phyloP scores from a whole-genome alignment of 2,797 vertebrate genomes.

The Scarus forsteni region DNA sequence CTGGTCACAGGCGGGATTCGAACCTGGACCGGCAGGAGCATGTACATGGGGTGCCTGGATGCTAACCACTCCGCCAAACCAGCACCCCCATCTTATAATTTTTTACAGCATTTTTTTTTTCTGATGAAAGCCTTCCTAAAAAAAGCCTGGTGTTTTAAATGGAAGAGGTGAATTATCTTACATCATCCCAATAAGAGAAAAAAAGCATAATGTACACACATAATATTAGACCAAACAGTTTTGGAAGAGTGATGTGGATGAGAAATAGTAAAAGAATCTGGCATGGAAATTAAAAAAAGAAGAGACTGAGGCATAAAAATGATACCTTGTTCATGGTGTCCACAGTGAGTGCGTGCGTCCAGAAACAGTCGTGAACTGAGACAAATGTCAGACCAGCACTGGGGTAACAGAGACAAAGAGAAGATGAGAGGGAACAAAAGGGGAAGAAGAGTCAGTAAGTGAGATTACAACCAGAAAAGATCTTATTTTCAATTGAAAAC shows the following conservation, averaged over 20 bases:
- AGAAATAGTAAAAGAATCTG: not conserved
- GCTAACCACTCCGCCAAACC: too few species aligned
- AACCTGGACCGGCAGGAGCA: too few species aligned
- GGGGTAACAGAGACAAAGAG: constrained; percentile 19
- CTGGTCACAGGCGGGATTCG: too few species aligned
- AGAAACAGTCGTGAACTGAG: constrained; percentile 98
- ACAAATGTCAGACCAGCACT: constrained; percentile 94
- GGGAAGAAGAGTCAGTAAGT: not conserved
- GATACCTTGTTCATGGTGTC: constrained; percentile 94
- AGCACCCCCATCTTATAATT: too few species aligned
- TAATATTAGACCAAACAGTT: constrained; percentile 3
- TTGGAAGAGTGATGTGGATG: not conserved
- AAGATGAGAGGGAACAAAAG: not conserved
- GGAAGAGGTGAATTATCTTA: too few species aligned
- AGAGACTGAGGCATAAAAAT: not conserved
- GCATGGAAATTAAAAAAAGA: not conserved
- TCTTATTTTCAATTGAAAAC: not conserved
- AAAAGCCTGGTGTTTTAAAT: too few species aligned
- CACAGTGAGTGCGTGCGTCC: constrained; percentile 93
- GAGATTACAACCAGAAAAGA: constrained; percentile 4
- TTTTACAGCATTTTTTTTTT: too few species aligned
- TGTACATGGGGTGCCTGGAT: too few species aligned
- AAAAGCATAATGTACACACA: too few species aligned
- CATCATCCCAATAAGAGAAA: not conserved
- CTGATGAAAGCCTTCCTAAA: too few species aligned